Evolutionary conservation across 2,797 vertebrate species (phyloP), one percentile per base, ranked within the genome.

Genomic region (Sebastes kiyomatsui): DNA sequence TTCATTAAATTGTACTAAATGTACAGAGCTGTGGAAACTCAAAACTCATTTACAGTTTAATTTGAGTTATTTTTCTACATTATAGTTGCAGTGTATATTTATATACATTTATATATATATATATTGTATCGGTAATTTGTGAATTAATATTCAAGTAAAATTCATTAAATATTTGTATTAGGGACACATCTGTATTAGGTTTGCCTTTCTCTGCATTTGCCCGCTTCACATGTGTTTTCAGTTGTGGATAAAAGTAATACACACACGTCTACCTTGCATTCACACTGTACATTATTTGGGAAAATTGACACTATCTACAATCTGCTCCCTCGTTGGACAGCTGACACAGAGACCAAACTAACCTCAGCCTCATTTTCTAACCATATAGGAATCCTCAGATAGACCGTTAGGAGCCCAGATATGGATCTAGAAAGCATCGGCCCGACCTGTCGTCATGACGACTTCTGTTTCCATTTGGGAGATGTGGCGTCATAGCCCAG

Each of bases 381-480:
- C 52, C 61, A 0, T 49, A 6, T 2, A 86, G 72, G 88, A 88
- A 88, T 91, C 80, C 73, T 82, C 68, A 18, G 74, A 81, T 54
- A 18, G 72, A 33, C 55, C 5, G 18, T 56, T 28, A 56, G 82
- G 72, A 84, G 76, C 71, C 70, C 81, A 42, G 91, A 94, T 93
- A 93, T 7, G 16, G 79, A 93, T 93, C 92, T 93, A 64, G 85
- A 90, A 89, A 87, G 81, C 86, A 77, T 80, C 61, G 23, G 68
- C 13, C 64, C 11, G 23, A 80, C 81, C 73, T 87, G 72, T 84
- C 88, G 79, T 87, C 89, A 75, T 75, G 80, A 77, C 86, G 80
- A 77, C 85, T 89, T 49, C 75, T 82, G 90, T 90, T 91, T 90
- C 83, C 91, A 90, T 88, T 85, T 84, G 86, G 85, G 78, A 87